Evolutionary conservation across 1,140 invertebrate genomes (phyloP), one percentile per base, ranked within the genome.

Genomic region (Lucilia cuprina): DNA sequence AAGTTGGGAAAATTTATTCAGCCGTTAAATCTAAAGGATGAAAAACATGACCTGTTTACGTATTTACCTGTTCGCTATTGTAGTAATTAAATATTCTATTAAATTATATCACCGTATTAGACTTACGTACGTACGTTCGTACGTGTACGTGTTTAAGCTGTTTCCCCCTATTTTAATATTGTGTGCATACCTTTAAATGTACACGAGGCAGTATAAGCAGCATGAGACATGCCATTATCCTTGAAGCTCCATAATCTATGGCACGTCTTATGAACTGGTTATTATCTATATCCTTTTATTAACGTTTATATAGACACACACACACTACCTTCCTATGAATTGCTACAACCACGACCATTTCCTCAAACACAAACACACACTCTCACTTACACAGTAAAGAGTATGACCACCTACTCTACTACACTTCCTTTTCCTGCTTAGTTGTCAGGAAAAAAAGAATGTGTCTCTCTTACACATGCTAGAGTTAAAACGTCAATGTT

Each of bases 181-280:
- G 13, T 14, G 13, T 60, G 65, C 65, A 21, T 70, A 70, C 65
- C 65, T 21, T 19, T 12, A 70, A 70, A 70, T 14, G 14, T 14
- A 21, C 21, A 70, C 55, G 17, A 55, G 50, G 50, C 12, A 55
- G 50, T 12, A 55, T 55, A 55, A 55, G 50, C 41, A 55, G 50
- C 50, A 55, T 41, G 55, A 60, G 55, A n/a, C 55, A 60, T 60
- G 55, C 55, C 21, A 70, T 70, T 70, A 70, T 70, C 65, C 65
- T 70, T 70, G 65, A 21, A 21, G 65, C 19, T 70, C 4, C 21
- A 25, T 70, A 70, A 70, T 70, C 65, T 70, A 70, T 70, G 65
- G 19, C 65, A 70, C 65, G 65, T 70, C 65, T 70, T 70, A 70
- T 70, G 65, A 70, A 70, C 65, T 70, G 65, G 65, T 70, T 70